Percentiles rank a stretch among this genome's conserved stretches.
Conservation (phyloP, 2,113 vertebrate species). For the Sinocyclocheilus anophthalmus region DNA sequence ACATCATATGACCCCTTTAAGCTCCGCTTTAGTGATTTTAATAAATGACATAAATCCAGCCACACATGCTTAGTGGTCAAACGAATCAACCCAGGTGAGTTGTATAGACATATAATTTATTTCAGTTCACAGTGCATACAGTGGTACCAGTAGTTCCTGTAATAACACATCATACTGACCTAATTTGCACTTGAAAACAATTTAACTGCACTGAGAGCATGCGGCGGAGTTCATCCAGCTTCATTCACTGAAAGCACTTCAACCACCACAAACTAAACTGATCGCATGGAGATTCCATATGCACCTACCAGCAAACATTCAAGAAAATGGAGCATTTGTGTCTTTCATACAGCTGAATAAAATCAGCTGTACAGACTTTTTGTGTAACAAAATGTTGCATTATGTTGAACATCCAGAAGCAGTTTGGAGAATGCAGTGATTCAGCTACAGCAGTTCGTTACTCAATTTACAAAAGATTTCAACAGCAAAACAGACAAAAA, state of each 20-base stretch:
- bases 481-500: background rate
- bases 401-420: conserved; percentile 27
- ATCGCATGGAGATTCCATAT: background rate
- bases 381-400: background rate
- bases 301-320: background rate
- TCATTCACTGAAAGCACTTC: conserved; percentile 46
- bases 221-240: conserved; percentile 60
- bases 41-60: background rate
- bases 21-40: background rate
- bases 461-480: background rate
- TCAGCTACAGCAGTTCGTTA: background rate
- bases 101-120: conserved; percentile 71
- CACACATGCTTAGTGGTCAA: background rate
- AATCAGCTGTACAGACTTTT: background rate
- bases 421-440: conserved; percentile 18
- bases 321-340: background rate
- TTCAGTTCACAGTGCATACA: conserved; percentile 77
- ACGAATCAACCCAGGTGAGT: background rate
- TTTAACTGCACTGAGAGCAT: conserved; percentile 67
- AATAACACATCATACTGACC: conserved; percentile 67
- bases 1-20: too few relatives aligned
- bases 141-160: conserved; percentile 65
- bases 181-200: conserved; percentile 58
- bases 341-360: background rate
- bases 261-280: conserved; percentile 39